These are phyloP conservation scores for Caenorhabditis wallacei DNA, from an alignment of 2,888 invertebrate genomes.

Conservation along the genomic window DNA sequence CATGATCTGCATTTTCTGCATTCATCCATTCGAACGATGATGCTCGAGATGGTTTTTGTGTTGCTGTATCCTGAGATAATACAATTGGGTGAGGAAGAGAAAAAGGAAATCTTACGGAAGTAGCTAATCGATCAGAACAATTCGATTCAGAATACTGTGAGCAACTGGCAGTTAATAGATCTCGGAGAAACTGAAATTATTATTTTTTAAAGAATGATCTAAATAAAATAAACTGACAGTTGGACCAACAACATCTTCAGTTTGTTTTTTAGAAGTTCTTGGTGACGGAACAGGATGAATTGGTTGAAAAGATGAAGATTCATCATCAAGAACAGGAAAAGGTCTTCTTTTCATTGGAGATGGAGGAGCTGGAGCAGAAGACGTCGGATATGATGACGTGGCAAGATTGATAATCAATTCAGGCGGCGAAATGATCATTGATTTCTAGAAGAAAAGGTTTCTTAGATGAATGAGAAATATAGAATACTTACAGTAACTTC, in stretches of 20 bases:
- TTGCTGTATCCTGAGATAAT: slow-evolving; percentile 38
- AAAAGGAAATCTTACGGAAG: slow-evolving; percentile 22
- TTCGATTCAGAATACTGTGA: slow-evolving; percentile 50
- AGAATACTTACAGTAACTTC: slow-evolving; percentile 23
- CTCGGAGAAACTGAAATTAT: slow-evolving; percentile 48
- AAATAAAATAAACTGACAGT: slow-evolving; percentile 13
- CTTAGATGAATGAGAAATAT: no score
- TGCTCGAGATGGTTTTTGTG: slow-evolving; percentile 67
- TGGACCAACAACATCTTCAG: slow-evolving; percentile 41
- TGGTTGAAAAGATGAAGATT: not conserved
- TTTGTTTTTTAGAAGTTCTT: slow-evolving; percentile 19
- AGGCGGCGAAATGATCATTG: slow-evolving; percentile 11
- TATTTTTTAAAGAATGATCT: not conserved
- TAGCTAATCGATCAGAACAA: slow-evolving; percentile 36
- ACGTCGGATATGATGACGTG: not conserved
- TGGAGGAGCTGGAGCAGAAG: slow-evolving; percentile 18
- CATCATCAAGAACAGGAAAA: slow-evolving; percentile 40
- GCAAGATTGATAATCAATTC: slow-evolving; percentile 24
- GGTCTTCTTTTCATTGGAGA: slow-evolving; percentile 33
- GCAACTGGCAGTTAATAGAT: slow-evolving; percentile 40
- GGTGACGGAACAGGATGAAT: slow-evolving; percentile 24
- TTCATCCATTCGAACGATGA: slow-evolving; percentile 75
- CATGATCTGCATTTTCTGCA: slow-evolving; percentile 22
- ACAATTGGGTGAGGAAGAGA: not conserved
- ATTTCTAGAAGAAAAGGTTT: slow-evolving; percentile 11